Evolutionary conservation across 2,797 vertebrate genomes (phyloP), one percentile per base, ranked within the genome.

Genomic region (Coracias cyanogaster): DNA sequence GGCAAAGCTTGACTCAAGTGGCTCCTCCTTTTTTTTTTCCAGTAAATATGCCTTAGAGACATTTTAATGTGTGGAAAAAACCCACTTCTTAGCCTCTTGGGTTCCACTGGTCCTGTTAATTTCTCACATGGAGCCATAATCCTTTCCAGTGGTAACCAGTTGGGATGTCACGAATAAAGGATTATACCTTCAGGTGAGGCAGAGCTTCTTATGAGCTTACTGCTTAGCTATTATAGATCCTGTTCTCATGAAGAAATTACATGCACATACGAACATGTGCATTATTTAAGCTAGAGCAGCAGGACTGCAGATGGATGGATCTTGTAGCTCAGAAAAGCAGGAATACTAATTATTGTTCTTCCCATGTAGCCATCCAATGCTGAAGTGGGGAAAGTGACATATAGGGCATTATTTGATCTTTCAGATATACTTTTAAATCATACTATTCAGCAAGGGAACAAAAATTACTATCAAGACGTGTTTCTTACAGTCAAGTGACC

Each of bases 141-240:
- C 92, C 91, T 93, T 93, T 95, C 95, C 90, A 55, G 76, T 29
- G 61, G 37, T 39, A 90, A 81, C 91, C 67, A 78, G 93, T 4
- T 80, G 76, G 74, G 73, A 78, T 87, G 58, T 95, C 77, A 90
- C 85, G 95, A 97, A 97, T 65, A 90, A 94, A 96, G 91, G 80
- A 95, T 97, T 95, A 82, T 88, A 82, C 60, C 37, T 77, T 87
- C 82, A 89, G 94, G 76, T 82, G 72, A 94, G 62, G 58, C 86
- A 95, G 65, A 91, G 72, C 77, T 89, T 9, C 78, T 94, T 62
- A 94, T 18, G 78, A 92, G 73, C 78, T 80, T 85, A 85, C 28
- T 61, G 80, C 55, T 89, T 15, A 52, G 62, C 55, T 79, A 65
- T 39, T 82, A 58, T 4, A 96, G 77, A 80, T 71, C 51, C 71